Base-by-base conservation (phyloP, 2,888 invertebrate species). In the Euzophera pinguis region DNA sequence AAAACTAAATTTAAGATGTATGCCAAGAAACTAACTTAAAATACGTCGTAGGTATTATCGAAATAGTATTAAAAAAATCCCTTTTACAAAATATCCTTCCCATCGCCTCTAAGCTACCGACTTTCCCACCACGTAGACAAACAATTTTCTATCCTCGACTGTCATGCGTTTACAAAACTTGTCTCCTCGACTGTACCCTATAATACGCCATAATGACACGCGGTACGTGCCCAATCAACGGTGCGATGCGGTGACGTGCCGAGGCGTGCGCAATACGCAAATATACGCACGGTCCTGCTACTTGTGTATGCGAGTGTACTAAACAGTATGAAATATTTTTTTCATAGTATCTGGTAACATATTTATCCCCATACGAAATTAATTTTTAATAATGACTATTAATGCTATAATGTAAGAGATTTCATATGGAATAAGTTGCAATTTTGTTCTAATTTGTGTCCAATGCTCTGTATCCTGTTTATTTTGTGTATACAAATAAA, bases 191-290 rank as follows among this genome's bases (percentile, higher is more conserved):
- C 54, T 38, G 38, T 38, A 38, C 38, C 14, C 14, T 6, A 13
- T 38, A 87, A 86, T 86, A 86, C 22, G 22, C 22, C 22, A 22
- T 22, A 22, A 22, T 22, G 22, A 22, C 22, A 22, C 22, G 83
- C 83, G 79, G 75, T 81, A 83, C 85, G 84, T 84, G 81, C 71
- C 73, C 84, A 79, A 83, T 83, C 22, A 76, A 61, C 62, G 61
- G 60, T 61, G 62, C 64, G 61, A 64, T 69, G 72, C 71, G 67
- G 65, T 68, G 35, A 47, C 35, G 6, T 34, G 17, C 64, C 67
- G 49, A 60, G 62, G 69, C 75, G 74, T 80, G 5, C 22, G 22
- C 22, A 22, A 22, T 22, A 75, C 75, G 73, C 81, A 84, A 84
- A 84, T 67, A 83, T 38, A 13, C 6, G 38, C 38, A 38, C 22